A percentile compares a stretch with the other conserved stretches of the same genome.
Conservation (phyloP, 2,888 invertebrate species). For the Mactromeris polynyma region DNA sequence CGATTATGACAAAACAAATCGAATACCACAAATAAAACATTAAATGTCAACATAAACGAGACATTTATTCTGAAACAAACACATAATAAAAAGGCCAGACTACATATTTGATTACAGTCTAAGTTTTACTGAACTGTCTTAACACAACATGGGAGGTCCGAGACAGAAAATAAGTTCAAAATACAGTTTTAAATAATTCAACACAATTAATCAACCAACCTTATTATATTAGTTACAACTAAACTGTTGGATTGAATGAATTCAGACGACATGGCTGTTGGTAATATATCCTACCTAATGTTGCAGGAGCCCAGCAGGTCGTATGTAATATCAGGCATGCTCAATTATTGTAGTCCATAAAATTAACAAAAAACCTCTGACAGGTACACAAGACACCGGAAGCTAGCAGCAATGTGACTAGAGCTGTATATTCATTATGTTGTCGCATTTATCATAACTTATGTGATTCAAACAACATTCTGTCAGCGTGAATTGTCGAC, state of each 20-base stretch:
- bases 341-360: neutral
- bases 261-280: neutral
- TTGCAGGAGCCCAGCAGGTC: neutral
- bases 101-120: neutral
- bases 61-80: neutral
- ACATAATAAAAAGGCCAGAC: neutral
- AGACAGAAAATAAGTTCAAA: neutral
- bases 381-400: neutral
- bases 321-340: neutral
- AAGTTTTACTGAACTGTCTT: neutral
- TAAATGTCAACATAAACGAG: neutral
- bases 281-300: neutral
- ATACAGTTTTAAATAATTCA: neutral
- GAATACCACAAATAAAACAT: neutral
- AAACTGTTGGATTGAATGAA: neutral
- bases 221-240: neutral
- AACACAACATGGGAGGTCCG: neutral
- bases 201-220: neutral
- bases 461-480: slow-evolving; percentile 12
- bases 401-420: neutral
- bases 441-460: neutral
- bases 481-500: neutral
- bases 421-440: neutral
- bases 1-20: neutral
- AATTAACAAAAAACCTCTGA: neutral